Evolutionary conservation across 2,113 vertebrate species (phyloP), one percentile per base, ranked within the genome.

Genomic region (Etheostoma spectabile): DNA sequence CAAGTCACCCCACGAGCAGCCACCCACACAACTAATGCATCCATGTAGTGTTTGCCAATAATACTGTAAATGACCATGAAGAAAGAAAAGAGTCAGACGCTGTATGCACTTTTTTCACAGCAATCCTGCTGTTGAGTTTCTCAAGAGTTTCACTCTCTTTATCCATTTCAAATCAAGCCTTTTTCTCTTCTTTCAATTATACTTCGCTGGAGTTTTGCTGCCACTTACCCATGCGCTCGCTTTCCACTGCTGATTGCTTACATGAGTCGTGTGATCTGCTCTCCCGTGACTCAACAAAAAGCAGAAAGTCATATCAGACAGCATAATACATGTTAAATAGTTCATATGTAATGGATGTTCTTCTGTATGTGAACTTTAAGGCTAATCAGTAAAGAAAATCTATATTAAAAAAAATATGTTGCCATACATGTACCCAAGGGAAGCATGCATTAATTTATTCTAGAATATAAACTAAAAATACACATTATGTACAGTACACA

Each of bases 21-120:
- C 77, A 13, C 90, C 89, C 79, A 93, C 91, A 67, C 86, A 76
- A 27, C 66, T 33, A 77, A 84, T 57, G 30, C 1, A 5, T 65
- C 73, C 30, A 51, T 70, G 65, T 19, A 52, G 27, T 60, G 82
- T 77, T 87, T 82, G 56, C 88, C 83, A 74, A 67, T 72, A 82
- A 77, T 53, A 11, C 48, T 53, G 63, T 55, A 72, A 80, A 75
- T 77, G 86, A 71, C 84, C 76, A 38, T 49, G 22, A 74, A 79
- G 73, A 59, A 61, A 48, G 51, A 68, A 63, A 13, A 62, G 18
- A 83, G 49, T 14, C 14, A 46, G 33, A 22, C 16, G 18, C 38
- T 8, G 27, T 49, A n/a, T 64, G 21, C 59, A 59, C 19, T 38
- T 18, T 69, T 64, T 52, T 56, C 53, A 51, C n/a, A 21, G 57